phyloP scores from a whole-genome alignment of 2,888 invertebrate genomes.

The Syrphus vitripennis region DNA sequence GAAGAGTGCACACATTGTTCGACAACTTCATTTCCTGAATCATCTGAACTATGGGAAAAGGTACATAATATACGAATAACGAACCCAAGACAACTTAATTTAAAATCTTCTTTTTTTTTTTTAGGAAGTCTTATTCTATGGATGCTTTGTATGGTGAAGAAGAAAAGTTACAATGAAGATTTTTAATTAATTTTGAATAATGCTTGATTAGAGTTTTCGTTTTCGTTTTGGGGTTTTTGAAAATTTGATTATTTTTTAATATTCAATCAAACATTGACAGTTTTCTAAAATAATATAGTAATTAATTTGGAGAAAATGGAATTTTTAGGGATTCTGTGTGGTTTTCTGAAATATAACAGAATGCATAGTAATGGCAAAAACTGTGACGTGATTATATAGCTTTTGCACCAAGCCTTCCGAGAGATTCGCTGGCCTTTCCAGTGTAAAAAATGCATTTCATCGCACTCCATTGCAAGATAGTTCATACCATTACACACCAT shows the following conservation, averaged over 20 bases:
- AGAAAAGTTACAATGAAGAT: not conserved
- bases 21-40: constrained; percentile 16
- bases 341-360: no score
- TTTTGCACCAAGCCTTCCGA: no score
- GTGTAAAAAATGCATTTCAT: no score
- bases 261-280: not conserved
- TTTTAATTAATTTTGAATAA: constrained; percentile 27
- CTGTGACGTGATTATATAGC: no score
- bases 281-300: no score
- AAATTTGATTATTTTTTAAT: not conserved
- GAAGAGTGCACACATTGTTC: constrained; percentile 28
- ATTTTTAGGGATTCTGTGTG: no score
- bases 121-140: not conserved
- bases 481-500: no score
- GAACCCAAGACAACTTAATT: constrained; percentile 13
- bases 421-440: no score
- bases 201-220: not conserved
- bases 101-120: constrained; percentile 2
- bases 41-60: not conserved
- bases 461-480: no score
- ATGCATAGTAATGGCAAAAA: no score
- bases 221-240: no score
- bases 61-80: not conserved
- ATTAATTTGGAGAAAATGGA: no score
- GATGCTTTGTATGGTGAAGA: not conserved